Percentiles rank a stretch among this genome's conserved stretches.
These are phyloP conservation scores for Phoxinus phoxinus DNA, from an alignment of 2,113 vertebrate species.

Conservation along the genomic window DNA sequence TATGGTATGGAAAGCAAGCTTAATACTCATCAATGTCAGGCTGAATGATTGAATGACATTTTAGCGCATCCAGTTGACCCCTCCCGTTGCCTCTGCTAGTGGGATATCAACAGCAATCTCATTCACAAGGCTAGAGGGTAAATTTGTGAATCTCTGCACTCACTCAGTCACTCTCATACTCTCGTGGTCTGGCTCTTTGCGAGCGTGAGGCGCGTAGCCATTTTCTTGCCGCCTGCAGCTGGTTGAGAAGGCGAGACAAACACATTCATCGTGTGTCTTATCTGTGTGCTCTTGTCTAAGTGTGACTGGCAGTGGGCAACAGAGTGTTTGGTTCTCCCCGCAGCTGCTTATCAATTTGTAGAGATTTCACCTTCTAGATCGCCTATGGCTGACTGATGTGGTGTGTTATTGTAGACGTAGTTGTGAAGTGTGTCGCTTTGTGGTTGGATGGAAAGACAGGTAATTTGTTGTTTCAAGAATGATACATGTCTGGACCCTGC, in stretches of 20 bases:
- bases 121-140: conserved; percentile 22
- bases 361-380: conserved; percentile 27
- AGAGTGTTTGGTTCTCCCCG: conserved; percentile 41
- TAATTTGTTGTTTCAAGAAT: background rate
- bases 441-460: background rate
- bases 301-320: conserved; percentile 44
- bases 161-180: background rate
- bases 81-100: background rate
- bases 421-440: background rate
- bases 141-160: conserved; percentile 35
- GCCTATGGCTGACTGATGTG: conserved; percentile 6
- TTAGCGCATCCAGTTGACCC: conserved; percentile 26
- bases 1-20: conserved; percentile 50
- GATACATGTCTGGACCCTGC: background rate
- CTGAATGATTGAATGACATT: conserved; percentile 48
- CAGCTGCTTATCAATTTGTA: conserved; percentile 46
- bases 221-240: conserved; percentile 28
- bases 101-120: conserved; percentile 46
- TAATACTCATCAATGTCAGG: conserved; percentile 51
- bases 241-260: conserved; percentile 3
- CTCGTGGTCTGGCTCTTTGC: conserved; percentile 8
- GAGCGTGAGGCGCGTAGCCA: background rate
- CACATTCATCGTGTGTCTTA: conserved; percentile 38
- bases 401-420: conserved; percentile 11
- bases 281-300: conserved; percentile 42